Conservation (phyloP, 2,888 invertebrate species). For the Philereme vetulata region DNA sequence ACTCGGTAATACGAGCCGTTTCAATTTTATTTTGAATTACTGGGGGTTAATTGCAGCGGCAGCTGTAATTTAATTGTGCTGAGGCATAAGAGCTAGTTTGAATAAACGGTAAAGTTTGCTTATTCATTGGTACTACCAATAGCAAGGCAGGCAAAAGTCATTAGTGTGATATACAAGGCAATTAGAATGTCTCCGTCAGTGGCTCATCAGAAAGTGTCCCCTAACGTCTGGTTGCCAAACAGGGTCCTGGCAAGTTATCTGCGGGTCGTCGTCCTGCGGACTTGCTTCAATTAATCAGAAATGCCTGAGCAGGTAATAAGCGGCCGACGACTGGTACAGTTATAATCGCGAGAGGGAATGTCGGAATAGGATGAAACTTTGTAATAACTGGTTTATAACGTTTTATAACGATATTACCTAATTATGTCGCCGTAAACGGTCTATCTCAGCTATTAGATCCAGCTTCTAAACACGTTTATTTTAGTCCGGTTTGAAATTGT, state of each 20-base stretch:
- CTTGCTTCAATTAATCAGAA: slow-evolving; percentile 58
- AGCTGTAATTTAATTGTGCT: slow-evolving; percentile 16
- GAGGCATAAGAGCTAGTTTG: slow-evolving; percentile 14
- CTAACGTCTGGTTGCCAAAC: slow-evolving; percentile 51
- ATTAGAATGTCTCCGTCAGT: slow-evolving; percentile 51
- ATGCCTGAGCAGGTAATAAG: slow-evolving; percentile 45
- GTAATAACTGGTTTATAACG: slow-evolving; percentile 33
- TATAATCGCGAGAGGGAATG: slow-evolving; percentile 37
- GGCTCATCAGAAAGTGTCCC: slow-evolving; percentile 53
- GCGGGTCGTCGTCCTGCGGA: slow-evolving; percentile 55
- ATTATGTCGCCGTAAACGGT: slow-evolving; percentile 34
- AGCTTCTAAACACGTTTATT: slow-evolving; percentile 21
- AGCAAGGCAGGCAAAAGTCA: slow-evolving; percentile 7
- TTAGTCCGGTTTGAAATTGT: slow-evolving; percentile 19
- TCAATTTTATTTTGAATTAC: slow-evolving; percentile 45
- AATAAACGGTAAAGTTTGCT: slow-evolving; percentile 21
- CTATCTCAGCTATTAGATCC: slow-evolving; percentile 21
- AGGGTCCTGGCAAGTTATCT: slow-evolving; percentile 46
- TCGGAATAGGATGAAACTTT: slow-evolving; percentile 35
- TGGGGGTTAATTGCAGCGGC: slow-evolving; percentile 4
- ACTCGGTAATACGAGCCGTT: slow-evolving; percentile 38
- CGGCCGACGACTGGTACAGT: slow-evolving; percentile 43
- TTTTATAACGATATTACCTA: slow-evolving; percentile 37
- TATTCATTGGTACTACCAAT: slow-evolving; percentile 11
- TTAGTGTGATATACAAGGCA: slow-evolving; percentile 44